Evolutionary conservation across 2,113 vertebrate species (phyloP), one percentile per base, ranked within the genome.

Genomic region (Cyphomyrus discorhynchus): DNA sequence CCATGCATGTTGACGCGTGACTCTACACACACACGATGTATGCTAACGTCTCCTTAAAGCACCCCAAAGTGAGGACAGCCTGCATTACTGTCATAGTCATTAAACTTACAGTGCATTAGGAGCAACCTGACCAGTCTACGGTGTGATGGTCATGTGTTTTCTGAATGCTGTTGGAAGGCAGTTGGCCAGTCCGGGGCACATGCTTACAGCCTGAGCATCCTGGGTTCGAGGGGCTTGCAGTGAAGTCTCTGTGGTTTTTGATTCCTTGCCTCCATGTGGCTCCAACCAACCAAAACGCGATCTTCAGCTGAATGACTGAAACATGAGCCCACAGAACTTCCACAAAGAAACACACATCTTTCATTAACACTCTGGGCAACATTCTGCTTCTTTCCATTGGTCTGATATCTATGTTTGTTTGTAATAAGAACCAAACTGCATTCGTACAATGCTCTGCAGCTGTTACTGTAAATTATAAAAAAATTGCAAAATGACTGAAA

Each of bases 381-480:
- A 10, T 35, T 89, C 27, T 77, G 6, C 31, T 24, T 47, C 21
- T 24, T 50, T 47, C 66, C 19, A 66, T 21, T 46, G 56, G 87
- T 45, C 53, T 62, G 58, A 66, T 66, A 56, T 56, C 35, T 87
- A 42, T 62, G 19, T 56, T 24, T 62, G 45, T 74, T 50, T 50
- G 42, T 74, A 90, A 74, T 74, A 31, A 86, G n/a, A 27, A 70
- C 31, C 82, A 15, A 52, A n/a, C 66, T 42, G n/a, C 45, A 70
- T 17, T 45, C 53, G 70, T n/a, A 52, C 24, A 86, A 31, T 46
- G 19, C 19, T 86, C 5, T 17, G n/a, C 50, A 84, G 52, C 35
- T 85, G 83, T 50, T 62, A 58, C 47, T 86, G 56, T 45, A 35
- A 85, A 66, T 89, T 85, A 86, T 89, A 66, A 84, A 83, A 85